Conservation (phyloP, 2,888 invertebrate genomes). For the Vannuccia rotundouncinata region DNA sequence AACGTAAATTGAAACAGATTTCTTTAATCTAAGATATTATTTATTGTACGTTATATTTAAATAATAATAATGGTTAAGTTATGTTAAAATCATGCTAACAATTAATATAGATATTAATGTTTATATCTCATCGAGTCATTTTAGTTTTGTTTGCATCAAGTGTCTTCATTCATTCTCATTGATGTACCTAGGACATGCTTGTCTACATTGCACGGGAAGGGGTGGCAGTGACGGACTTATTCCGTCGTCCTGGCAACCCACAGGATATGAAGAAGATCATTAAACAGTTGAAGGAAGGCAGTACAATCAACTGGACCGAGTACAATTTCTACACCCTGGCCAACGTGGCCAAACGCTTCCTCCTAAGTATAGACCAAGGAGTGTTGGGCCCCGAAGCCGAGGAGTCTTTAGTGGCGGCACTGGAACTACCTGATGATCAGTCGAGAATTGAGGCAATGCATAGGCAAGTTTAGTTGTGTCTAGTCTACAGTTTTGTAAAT, state of each 20-base stretch:
- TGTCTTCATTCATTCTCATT: too few species aligned
- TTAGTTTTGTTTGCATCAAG: too few species aligned
- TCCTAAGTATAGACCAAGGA: conserved; percentile 89
- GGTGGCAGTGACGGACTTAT: conserved; percentile 54
- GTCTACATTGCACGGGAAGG: conserved; percentile 55
- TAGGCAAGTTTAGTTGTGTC: conserved; percentile 63
- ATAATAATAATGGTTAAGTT: too few species aligned
- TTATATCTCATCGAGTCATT: too few species aligned
- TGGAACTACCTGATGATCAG: conserved; percentile 71
- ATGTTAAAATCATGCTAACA: too few species aligned
- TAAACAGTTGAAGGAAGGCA: conserved; percentile 52
- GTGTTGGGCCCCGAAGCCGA: conserved; percentile 88
- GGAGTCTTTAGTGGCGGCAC: conserved; percentile 77
- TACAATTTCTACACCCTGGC: conserved; percentile 80
- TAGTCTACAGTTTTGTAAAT: neutral
- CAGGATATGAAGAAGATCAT: conserved; percentile 51
- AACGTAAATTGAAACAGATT: too few species aligned
- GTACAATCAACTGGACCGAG: conserved; percentile 50
- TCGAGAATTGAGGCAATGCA: conserved; percentile 85
- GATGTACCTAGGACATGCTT: conserved; percentile 54
- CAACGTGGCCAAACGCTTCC: conserved; percentile 92
- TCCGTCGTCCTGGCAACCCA: conserved; percentile 54
- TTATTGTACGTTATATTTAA: too few species aligned
- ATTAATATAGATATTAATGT: too few species aligned
- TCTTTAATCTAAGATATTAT: too few species aligned